phyloP scores from a whole-genome alignment of 2,113 vertebrate genomes.

The Cynocephalus volans region DNA sequence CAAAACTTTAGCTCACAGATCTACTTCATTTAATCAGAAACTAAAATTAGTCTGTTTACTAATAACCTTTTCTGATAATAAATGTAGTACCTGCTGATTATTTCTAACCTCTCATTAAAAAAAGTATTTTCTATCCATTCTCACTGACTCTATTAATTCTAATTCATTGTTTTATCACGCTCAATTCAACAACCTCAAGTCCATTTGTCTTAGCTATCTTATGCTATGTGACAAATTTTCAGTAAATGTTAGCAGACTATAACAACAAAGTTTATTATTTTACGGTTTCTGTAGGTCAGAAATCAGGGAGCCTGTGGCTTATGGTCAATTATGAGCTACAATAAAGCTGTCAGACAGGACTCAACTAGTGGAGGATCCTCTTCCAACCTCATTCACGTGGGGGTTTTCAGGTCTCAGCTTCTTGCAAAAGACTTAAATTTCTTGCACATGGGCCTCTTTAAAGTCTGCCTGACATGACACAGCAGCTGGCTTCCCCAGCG shows the following conservation, averaged over 20 bases:
- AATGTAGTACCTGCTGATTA: background rate
- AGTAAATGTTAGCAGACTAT: background rate
- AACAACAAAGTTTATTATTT: background rate
- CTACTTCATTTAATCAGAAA: background rate
- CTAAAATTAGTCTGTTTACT: constrained; percentile 10
- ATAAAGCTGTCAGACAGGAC: background rate
- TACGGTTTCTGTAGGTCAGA: background rate
- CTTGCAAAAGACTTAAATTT: background rate
- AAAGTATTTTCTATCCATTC: background rate
- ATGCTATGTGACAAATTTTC: background rate
- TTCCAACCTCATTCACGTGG: background rate
- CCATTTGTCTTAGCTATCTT: background rate
- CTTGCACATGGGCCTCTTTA: background rate
- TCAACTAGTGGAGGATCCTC: accelerated
- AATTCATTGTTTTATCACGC: background rate
- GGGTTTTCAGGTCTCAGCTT: background rate
- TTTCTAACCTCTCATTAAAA: background rate
- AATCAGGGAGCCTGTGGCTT: background rate
- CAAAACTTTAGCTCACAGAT: background rate
- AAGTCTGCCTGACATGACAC: accelerated
- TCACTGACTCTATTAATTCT: background rate
- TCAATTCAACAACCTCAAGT: background rate
- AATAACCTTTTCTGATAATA: background rate
- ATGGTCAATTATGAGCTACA: background rate
- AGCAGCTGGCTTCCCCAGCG: background rate